phyloP scores from a whole-genome alignment of 2,113 vertebrate genomes.

The Ia io region DNA sequence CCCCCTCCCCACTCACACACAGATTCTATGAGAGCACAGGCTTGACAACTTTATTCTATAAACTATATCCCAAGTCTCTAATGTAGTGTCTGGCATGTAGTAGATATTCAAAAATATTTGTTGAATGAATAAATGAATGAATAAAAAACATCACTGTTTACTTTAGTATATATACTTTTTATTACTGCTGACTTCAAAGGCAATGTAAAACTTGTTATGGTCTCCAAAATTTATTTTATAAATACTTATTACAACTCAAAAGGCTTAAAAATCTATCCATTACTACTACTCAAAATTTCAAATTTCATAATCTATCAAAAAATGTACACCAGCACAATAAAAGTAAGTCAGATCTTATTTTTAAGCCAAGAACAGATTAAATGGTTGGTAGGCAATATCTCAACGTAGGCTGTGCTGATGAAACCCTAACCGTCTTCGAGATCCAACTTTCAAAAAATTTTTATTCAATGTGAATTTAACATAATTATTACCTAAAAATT shows the following conservation, averaged over 20 bases:
- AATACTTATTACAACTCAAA: constrained; percentile 1
- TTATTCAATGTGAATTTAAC: neutral
- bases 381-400: neutral
- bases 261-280: neutral
- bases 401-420: neutral
- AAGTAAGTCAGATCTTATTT: neutral
- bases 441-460: neutral
- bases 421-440: neutral
- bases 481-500: constrained; percentile 14
- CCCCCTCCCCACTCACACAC: neutral
- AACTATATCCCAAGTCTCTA: neutral
- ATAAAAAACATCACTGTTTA: neutral
- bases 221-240: neutral
- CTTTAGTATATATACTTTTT: neutral
- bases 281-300: constrained; percentile 9
- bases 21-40: neutral
- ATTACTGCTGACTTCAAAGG: neutral
- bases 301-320: neutral
- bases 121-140: neutral
- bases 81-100: neutral
- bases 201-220: neutral
- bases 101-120: neutral
- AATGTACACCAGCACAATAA: neutral
- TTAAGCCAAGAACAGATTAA: neutral
- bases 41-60: neutral